Evolutionary conservation across 2,888 invertebrate genomes (phyloP), one percentile per base, ranked within the genome.

Genomic region (Drosophila lutescens): DNA sequence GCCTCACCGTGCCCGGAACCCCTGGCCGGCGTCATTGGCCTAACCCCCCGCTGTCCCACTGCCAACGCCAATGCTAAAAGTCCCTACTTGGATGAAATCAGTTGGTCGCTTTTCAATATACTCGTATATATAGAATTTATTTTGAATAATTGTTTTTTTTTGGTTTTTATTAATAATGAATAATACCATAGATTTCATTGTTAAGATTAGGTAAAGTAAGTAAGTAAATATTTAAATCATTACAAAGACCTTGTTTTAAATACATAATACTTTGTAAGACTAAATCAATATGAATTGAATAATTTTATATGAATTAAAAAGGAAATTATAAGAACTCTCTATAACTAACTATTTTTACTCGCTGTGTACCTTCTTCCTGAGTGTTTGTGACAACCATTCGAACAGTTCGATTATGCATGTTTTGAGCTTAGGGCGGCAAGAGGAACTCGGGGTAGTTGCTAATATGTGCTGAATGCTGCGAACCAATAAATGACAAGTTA

Each of bases 401-500:
- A 68, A 26, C 66, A 71, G 63, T 74, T 86, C 77, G 77, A 78
- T 86, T 86, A 81, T 86, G 85, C 74, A 78, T 73, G 74, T 51
- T 53, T 50, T 23, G 20, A 9, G 51, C 36, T 32, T 34, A 7
- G 8, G 13, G 20, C 17, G 70, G 10, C 4, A 26, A 44, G 51
- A 36, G 67, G 72, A 61, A 70, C 61, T 43, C 20, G 30, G 30
- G 32, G 12, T 30, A 59, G 40, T 32, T 44, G 26, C 61, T 73
- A 75, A 70, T 74, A 75, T 79, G 72, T 70, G 71, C 59, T 34
- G 55, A 66, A 67, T 68, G 73, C 70, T 79, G 66, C 69, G 75
- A 62, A 30, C 79, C 82, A 77, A 86, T 86, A 86, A 77, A 86
- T 84, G 82, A 71, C 75, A 74, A 85, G 85, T 81, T 81, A 86